phyloP scores from a whole-genome alignment of 2,113 vertebrate genomes.

The Tetrax tetrax region DNA sequence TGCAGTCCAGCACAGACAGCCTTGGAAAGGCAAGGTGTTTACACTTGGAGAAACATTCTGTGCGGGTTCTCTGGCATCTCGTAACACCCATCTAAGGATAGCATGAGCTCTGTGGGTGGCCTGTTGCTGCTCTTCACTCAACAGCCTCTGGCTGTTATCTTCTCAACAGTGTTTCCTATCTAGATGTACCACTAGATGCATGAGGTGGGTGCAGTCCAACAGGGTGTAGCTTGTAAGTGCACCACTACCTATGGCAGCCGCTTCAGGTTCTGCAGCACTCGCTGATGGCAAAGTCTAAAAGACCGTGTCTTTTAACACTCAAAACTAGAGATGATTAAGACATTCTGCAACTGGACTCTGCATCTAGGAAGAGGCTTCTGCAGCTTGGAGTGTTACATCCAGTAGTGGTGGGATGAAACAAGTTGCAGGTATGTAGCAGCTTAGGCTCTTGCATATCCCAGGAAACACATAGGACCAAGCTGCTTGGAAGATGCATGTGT shows the following conservation, averaged over 20 bases:
- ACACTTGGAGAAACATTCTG: not conserved
- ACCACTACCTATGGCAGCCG: fast-evolving
- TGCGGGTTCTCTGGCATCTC: not conserved
- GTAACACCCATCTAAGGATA: not conserved
- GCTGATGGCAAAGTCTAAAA: not conserved
- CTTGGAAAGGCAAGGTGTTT: not conserved
- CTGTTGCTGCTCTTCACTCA: not conserved
- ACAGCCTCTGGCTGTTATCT: not conserved
- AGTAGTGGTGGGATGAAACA: not conserved
- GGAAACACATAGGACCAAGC: not conserved
- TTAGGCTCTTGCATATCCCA: not conserved
- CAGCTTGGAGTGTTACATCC: not conserved
- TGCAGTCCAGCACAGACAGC: not conserved
- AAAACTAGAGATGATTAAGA: not conserved
- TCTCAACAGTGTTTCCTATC: not conserved
- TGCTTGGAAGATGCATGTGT: not conserved
- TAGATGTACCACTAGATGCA: not conserved
- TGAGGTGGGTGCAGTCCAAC: not conserved
- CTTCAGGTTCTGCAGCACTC: not conserved
- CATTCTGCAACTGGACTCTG: not conserved
- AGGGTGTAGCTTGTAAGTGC: not conserved
- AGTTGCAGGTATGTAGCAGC: not conserved
- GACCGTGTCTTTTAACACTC: not conserved
- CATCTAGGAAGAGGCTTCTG: not conserved
- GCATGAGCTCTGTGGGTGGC: not conserved